These are phyloP conservation scores for Alces alces DNA, from an alignment of 2,113 vertebrate species.

Conservation along the genomic window DNA sequence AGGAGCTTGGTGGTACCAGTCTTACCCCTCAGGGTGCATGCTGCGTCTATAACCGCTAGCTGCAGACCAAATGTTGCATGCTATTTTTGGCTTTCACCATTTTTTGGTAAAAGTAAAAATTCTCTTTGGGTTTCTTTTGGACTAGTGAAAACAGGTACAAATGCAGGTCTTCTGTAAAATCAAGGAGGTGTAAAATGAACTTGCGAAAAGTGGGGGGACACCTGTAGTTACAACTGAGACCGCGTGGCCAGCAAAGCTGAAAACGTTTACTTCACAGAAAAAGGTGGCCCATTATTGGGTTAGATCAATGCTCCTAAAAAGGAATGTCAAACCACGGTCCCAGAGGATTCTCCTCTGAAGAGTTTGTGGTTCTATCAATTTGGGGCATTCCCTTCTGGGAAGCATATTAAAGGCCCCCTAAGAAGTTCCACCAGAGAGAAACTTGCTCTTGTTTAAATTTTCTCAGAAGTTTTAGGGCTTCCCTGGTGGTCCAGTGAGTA, in stretches of 20 bases:
- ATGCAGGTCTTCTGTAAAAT: neutral
- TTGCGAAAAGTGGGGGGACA: neutral
- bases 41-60: neutral
- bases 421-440: neutral
- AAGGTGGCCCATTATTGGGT: neutral
- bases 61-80: neutral
- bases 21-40: neutral
- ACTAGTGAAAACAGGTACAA: neutral
- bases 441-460: neutral
- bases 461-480: neutral
- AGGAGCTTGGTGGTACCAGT: neutral
- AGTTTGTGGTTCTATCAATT: neutral
- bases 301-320: neutral
- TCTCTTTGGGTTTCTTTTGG: neutral
- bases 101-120: neutral
- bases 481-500: neutral
- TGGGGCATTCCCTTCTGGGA: neutral
- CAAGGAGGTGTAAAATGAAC: neutral
- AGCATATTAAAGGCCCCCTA: neutral
- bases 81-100: neutral
- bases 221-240: neutral
- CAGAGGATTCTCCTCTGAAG: neutral
- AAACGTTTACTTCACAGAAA: neutral
- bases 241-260: neutral
- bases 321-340: neutral